phyloP scores from a whole-genome alignment of 2,888 invertebrate genomes.

The Spilarctia lutea region DNA sequence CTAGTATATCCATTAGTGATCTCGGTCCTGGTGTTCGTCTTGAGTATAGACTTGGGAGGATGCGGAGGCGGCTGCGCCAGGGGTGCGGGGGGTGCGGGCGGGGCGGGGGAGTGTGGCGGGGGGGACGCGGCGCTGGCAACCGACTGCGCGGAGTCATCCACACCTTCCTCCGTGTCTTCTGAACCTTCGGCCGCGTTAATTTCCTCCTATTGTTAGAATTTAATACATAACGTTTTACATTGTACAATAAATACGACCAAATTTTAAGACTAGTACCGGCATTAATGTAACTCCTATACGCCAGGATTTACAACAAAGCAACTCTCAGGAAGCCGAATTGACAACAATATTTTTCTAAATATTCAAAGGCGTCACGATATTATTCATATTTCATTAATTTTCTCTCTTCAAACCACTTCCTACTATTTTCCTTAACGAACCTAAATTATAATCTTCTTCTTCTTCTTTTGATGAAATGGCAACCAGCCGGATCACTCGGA shows the following conservation, averaged over 20 bases:
- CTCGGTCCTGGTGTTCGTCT: slow-evolving; percentile 74
- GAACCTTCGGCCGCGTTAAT: slow-evolving; percentile 57
- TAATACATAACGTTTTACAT: background rate
- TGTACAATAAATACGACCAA: background rate
- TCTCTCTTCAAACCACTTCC: no score
- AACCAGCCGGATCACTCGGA: no score
- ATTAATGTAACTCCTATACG: background rate
- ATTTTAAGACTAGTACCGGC: background rate
- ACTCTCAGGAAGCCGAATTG: background rate
- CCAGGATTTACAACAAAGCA: no score
- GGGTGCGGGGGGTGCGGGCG: slow-evolving; percentile 53
- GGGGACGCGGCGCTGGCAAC: slow-evolving; percentile 34
- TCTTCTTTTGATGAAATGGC: no score
- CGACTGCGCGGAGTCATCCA: slow-evolving; percentile 43
- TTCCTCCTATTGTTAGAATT: slow-evolving; percentile 56
- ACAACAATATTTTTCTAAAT: background rate
- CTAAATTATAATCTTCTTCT: no score
- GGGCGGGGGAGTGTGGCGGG: slow-evolving; percentile 41
- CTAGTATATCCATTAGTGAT: slow-evolving; percentile 73
- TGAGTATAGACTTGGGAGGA: slow-evolving; percentile 83
- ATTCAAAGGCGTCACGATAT: background rate
- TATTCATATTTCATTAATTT: background rate
- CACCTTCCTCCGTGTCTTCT: slow-evolving; percentile 56
- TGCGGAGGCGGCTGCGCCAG: slow-evolving; percentile 51
- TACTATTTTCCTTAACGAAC: background rate